Base-by-base conservation (phyloP, 2,797 vertebrate genomes). In the Notamacropus eugenii region DNA sequence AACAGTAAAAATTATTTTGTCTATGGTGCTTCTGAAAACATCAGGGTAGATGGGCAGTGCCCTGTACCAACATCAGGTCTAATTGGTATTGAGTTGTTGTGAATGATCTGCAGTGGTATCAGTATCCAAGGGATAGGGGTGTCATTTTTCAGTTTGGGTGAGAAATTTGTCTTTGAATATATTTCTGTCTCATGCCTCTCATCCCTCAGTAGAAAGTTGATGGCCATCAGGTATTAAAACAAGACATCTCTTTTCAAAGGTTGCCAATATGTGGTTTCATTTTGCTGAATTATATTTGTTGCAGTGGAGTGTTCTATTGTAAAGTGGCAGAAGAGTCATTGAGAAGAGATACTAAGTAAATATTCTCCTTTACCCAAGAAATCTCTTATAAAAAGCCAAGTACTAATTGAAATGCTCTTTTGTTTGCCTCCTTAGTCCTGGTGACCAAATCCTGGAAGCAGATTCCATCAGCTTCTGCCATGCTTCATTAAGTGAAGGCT, bases 391-490 rank as follows among this genome's bases (percentile, higher is more conserved):
- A 90, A 55, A 93, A 58, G n/a, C 67, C 54, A 34, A 59, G 90
- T 55, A 0, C 74, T 74, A 95, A 52, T 1, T 27, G 57, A 54
- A 87, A 14, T 90, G 93, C 74, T 93, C 1, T 92, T 98, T 0
- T 97, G 5, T 98, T 91, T 94, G 46, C 96, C 92, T 97, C 62
- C 96, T 28, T 94, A 99, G 99, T 95, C 99, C 99, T 0, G 99
- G 99, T 52, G 99, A 99, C 98, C 99, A 99, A 98, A 99, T 99
- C 62, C 98, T 99, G 95, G 99, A 99, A 98, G 99, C 99, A 94
- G 99, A 99, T 97, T 99, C 99, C 0, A 98, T 99, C 94, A 99
- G 99, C 29, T 99, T 99, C 74, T 99, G 99, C 24, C 99, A 99
- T 0, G 99, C 99, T 0, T 99, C 99, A 0, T 98, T 99, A 94